Base-by-base conservation (phyloP, 1,140 invertebrate genomes). In the Anastatus disparis region DNA sequence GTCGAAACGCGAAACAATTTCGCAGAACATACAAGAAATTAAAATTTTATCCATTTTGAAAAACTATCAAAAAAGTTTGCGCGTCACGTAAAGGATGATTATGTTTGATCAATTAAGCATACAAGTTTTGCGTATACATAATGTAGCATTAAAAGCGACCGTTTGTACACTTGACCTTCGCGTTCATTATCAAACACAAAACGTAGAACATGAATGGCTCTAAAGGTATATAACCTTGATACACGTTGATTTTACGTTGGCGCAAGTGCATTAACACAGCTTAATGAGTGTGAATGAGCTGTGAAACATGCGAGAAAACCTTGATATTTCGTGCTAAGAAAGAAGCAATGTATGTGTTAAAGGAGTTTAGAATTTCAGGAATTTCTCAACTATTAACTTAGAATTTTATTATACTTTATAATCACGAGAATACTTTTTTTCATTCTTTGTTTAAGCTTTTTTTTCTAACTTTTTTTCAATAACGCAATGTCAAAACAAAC, bases 51-150 rank as follows among this genome's bases (percentile, higher is more conserved):
- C n/a, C n/a, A n/a, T n/a, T n/a, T n/a, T n/a, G n/a, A n/a, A n/a
- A n/a, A n/a, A n/a, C n/a, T n/a, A n/a, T n/a, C n/a, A n/a, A n/a
- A n/a, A n/a, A 50, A 46, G 27, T 46, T 70, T 58, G 59, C 61
- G 64, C 64, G 52, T 64, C 74, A 74, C 74, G 77, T 78, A 76
- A 58, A 67, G 59, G 68, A 72, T 77, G 79, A 82, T 83, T 83
- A 81, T n/a, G 68, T 72, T 72, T 35, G 74, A 61, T 73, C 75
- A 80, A 82, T 82, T 81, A 82, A 72, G 63, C 67, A 70, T 76
- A 64, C 63, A 72, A 72, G 70, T 50, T 50, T 12, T 15, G 20
- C 26, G 2, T n/a, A n/a, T n/a, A n/a, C n/a, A n/a, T n/a, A n/a
- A n/a, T n/a, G n/a, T 31, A n/a, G 15, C 17, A 12, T 53, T 6